Base-by-base conservation (phyloP, 2,113 vertebrate species). In the Micronycteris hirsuta region DNA sequence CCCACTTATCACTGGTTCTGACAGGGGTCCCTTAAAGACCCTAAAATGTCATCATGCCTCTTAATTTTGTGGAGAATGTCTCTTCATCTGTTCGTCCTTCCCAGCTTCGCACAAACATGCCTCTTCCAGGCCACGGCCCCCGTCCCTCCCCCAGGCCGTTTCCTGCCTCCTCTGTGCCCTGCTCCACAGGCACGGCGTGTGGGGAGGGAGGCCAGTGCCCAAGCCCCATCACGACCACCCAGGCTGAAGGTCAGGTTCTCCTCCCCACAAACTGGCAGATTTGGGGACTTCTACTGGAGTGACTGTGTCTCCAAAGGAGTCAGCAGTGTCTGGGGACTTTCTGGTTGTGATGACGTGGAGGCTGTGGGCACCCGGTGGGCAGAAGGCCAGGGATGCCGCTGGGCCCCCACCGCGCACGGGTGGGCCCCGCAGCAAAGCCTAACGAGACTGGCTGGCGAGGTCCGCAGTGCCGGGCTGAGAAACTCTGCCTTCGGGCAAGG, bases 11-110 rank as follows among this genome's bases (percentile, higher is more conserved):
- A 0, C 68, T 65, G 49, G 71, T 16, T 81, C 73, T 89, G 26
- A 19, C 2, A 7, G 4, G 6, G 3, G 36, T n/a, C 12, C 0
- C 20, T 36, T n/a, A 8, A 5, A 20, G 14, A n/a, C 4, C 13
- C 70, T 61, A 3, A 28, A 38, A 63, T 17, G 67, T 56, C 84
- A 17, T 24, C 16, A 36, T 26, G 2, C 16, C 41, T 24, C 74
- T 71, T 52, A 4, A 9, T 12, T 38, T 45, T 67, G 16, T 45
- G 70, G 38, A 3, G 17, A 65, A 13, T 19, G n/a, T 65, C 31
- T 38, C 47, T 49, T 38, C 33, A 16, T 11, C 71, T 24, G 3
- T 4, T 11, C 24, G 0, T 41, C 28, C 41, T 28, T 65, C 19
- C 20, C 13, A 41, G 28, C 41, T 24, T 33, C 52, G 33, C 26